Conservation (phyloP, 2,113 vertebrate species). For the Synchiropus splendidus region DNA sequence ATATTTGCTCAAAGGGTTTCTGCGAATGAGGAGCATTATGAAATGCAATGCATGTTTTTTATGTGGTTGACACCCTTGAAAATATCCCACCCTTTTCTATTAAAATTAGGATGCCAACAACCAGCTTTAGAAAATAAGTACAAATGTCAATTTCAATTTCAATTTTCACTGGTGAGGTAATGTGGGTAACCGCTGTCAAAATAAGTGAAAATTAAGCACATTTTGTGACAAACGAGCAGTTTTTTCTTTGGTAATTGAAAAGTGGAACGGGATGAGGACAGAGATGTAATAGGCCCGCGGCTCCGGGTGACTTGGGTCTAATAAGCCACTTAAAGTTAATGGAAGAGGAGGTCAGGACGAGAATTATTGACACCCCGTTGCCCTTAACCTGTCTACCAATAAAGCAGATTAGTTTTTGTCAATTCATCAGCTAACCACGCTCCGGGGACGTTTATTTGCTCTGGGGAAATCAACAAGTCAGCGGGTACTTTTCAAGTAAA, state of each 20-base stretch:
- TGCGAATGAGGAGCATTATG: no score
- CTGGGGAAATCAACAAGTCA: constrained; percentile 97
- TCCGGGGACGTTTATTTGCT: constrained; percentile 82
- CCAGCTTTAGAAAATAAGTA: not conserved
- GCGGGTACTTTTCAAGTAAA: constrained; percentile 67
- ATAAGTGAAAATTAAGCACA: constrained; percentile 4
- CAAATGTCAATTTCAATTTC: no score
- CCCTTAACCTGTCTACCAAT: constrained; percentile 97
- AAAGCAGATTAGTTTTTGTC: constrained; percentile 98
- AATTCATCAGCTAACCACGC: constrained; percentile 88
- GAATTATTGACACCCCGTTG: constrained; percentile 88
- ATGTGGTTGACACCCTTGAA: no score
- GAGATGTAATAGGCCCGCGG: constrained; percentile 32
- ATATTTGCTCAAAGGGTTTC: no score
- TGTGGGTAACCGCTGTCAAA: not conserved
- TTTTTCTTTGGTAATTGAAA: constrained; percentile 24
- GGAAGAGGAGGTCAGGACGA: constrained; percentile 84
- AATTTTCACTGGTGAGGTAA: no score
- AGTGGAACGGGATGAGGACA: constrained; percentile 26
- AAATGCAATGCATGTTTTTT: no score
- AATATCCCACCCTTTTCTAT: no score
- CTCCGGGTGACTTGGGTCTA: constrained; percentile 71
- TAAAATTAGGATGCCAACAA: no score
- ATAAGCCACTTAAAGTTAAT: constrained; percentile 88
- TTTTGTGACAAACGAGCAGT: constrained; percentile 2